Percentiles rank a stretch among this genome's conserved stretches.
phyloP scores from a whole-genome alignment of 1,140 invertebrate genomes.

The Hyphantria cunea region DNA sequence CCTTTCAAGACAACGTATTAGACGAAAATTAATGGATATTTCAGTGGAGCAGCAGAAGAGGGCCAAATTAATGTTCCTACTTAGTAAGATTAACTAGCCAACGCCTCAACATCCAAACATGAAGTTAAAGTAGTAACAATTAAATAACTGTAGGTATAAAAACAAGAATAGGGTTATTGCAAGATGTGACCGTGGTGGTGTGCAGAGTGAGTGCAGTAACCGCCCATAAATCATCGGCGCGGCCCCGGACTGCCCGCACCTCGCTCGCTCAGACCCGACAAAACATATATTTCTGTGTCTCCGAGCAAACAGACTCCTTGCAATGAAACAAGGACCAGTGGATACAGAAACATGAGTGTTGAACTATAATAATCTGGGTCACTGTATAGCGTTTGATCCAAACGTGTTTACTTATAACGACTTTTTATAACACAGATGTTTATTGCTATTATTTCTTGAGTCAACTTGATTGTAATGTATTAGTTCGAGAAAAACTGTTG shows the following conservation, averaged over 20 bases:
- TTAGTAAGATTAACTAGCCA: constrained; percentile 5
- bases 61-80: constrained; percentile 4
- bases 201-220: constrained; percentile 15
- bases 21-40: constrained; percentile 6
- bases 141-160: constrained; percentile 14
- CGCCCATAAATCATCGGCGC: constrained; percentile 30
- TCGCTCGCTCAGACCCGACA: constrained; percentile 13
- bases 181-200: constrained; percentile 15
- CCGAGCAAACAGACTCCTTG: constrained; percentile 27
- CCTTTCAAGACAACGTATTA: constrained; percentile 1
- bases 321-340: constrained; percentile 31
- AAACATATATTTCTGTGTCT: constrained; percentile 41
- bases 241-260: constrained; percentile 6
- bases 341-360: constrained; percentile 24
- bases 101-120: constrained; percentile 2
- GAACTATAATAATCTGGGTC: constrained; percentile 20
- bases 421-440: not conserved
- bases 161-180: constrained; percentile 20
- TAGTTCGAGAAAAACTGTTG: not conserved
- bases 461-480: too few relatives aligned
- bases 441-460: too few relatives aligned
- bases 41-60: not conserved
- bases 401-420: constrained; percentile 5
- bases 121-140: constrained; percentile 9
- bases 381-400: constrained; percentile 10